A percentile compares a stretch with the other conserved stretches of the same genome.
These are phyloP conservation scores for Anarsia innoxiella DNA, from an alignment of 2,888 invertebrate genomes.

Conservation along the genomic window DNA sequence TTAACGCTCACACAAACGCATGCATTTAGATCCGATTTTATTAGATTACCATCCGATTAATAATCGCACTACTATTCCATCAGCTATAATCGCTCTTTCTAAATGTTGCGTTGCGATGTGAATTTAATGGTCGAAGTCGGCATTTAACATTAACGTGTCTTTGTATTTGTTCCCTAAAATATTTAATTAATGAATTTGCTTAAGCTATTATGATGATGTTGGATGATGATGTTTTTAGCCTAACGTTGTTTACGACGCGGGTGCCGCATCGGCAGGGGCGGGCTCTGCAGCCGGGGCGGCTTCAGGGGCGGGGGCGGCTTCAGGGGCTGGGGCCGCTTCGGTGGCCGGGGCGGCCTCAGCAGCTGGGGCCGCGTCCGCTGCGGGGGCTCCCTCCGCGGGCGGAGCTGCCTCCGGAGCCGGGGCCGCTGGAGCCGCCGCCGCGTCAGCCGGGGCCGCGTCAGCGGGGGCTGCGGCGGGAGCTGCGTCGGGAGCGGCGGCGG, in stretches of 20 bases:
- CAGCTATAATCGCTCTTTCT: constrained; percentile 44
- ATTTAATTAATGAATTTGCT: too few relatives aligned
- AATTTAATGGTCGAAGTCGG: too few relatives aligned
- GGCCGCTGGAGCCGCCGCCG: constrained; percentile 29
- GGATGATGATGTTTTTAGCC: too few relatives aligned
- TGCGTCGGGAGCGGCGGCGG: constrained; percentile 29
- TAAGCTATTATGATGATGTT: too few relatives aligned
- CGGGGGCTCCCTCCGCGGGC: constrained; percentile 26
- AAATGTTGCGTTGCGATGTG: constrained; percentile 19
- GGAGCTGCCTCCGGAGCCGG: constrained; percentile 35
- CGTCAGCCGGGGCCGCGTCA: constrained; percentile 29
- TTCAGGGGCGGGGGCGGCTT: constrained; percentile 16
- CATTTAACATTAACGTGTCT: too few relatives aligned
- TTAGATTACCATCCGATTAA: neutral
- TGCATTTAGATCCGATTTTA: constrained; percentile 23
- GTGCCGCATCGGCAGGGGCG: constrained; percentile 17
- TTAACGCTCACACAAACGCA: constrained; percentile 31
- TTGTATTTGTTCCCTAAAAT: too few relatives aligned
- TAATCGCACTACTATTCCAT: constrained; percentile 43
- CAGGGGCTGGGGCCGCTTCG: constrained; percentile 15
- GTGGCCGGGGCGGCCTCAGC: constrained; percentile 20
- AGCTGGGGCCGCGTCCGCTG: constrained; percentile 34
- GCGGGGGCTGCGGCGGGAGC: constrained; percentile 34
- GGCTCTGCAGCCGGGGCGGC: constrained; percentile 7
- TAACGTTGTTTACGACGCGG: constrained; percentile 4